Percentiles rank a stretch among this genome's conserved stretches.
Evolutionary conservation across 1,140 invertebrate species (phyloP).

Genomic region (Lerema accius): DNA sequence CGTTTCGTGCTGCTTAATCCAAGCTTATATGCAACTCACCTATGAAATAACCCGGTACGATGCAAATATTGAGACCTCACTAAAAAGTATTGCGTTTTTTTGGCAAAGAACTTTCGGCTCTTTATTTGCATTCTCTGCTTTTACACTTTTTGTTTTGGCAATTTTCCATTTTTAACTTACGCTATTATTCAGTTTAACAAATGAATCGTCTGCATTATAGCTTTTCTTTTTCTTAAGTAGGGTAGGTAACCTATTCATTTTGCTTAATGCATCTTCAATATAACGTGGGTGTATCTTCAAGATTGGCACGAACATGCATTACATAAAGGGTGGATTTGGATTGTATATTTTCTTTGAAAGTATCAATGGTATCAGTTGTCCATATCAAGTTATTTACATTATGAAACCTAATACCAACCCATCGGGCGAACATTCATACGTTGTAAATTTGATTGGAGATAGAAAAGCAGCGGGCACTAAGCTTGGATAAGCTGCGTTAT

Average conservation of each 20-base stretch:
- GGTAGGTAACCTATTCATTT: constrained; percentile 21
- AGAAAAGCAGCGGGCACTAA: constrained; percentile 51
- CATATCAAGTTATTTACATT: constrained; percentile 47
- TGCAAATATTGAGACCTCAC: constrained; percentile 25
- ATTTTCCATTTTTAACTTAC: constrained; percentile 33
- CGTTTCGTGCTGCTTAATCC: constrained; percentile 42
- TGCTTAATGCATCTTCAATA: constrained; percentile 21
- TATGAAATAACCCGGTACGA: constrained; percentile 21
- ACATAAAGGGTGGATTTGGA: no score
- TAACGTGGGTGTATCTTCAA: no score
- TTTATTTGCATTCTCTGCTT: constrained; percentile 5
- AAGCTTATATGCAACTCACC: constrained; percentile 35
- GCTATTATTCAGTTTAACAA: constrained; percentile 35
- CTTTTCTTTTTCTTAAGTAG: constrained; percentile 18
- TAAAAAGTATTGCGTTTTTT: constrained; percentile 21
- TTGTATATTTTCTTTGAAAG: constrained; percentile 36
- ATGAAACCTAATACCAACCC: constrained; percentile 53
- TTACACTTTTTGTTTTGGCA: constrained; percentile 28
- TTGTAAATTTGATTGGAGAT: constrained; percentile 70
- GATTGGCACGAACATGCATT: no score
- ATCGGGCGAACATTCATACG: constrained; percentile 49
- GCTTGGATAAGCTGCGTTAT: constrained; percentile 42
- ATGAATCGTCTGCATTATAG: constrained; percentile 30
- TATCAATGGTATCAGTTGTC: no score
- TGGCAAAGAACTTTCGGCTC: constrained; percentile 17